phyloP scores from a whole-genome alignment of 2,113 vertebrate genomes.

The Gopherus flavomarginatus region DNA sequence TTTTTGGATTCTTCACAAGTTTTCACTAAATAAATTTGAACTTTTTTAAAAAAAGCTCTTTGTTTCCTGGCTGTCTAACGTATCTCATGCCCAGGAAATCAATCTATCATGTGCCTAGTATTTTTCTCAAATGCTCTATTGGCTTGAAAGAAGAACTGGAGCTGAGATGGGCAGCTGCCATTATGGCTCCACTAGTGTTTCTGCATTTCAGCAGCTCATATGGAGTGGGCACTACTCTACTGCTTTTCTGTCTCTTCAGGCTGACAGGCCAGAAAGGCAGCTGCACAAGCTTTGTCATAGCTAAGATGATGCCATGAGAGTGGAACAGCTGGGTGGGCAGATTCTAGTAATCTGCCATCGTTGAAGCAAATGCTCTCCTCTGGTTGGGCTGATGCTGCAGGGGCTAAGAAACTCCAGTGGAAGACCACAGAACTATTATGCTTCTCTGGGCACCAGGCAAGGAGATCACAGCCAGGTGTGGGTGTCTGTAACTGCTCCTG shows the following conservation, averaged over 20 bases:
- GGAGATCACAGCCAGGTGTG: neutral
- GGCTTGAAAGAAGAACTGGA: neutral
- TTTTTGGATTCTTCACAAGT: neutral
- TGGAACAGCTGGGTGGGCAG: neutral
- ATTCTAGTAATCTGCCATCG: neutral
- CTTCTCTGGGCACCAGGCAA: neutral
- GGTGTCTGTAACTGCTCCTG: too few species aligned
- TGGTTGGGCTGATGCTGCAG: neutral
- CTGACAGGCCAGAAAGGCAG: neutral
- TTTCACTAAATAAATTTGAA: constrained; percentile 3
- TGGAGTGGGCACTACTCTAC: too few species aligned
- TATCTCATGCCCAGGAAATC: neutral
- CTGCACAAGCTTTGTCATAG: neutral
- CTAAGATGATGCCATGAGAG: neutral
- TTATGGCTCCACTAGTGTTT: neutral
- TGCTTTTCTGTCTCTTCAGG: neutral
- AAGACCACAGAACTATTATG: neutral
- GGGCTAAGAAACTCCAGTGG: neutral
- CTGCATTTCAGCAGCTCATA: neutral
- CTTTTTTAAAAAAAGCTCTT: neutral
- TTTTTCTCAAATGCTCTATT: neutral
- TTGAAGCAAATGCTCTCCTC: neutral
- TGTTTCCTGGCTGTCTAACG: neutral
- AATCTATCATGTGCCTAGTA: neutral
- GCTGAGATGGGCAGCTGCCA: neutral